These are phyloP conservation scores for Philereme transversata DNA, from an alignment of 2,888 invertebrate genomes.

Conservation along the genomic window DNA sequence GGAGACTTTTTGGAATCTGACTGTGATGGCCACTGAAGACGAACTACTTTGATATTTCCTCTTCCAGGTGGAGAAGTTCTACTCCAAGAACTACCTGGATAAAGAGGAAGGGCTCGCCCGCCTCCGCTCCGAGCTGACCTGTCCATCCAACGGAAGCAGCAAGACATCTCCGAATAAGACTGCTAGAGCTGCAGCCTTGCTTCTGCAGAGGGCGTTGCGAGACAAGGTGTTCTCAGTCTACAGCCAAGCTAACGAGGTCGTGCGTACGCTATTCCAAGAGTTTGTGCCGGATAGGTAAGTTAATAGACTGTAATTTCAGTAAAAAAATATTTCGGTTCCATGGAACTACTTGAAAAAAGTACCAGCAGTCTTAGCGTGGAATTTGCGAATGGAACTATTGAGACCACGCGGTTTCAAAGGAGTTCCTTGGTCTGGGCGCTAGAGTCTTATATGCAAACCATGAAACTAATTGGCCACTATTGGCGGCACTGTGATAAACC, in stretches of 20 bases:
- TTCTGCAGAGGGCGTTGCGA: constrained; percentile 91
- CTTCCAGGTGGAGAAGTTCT: constrained; percentile 92
- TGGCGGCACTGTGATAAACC: no score
- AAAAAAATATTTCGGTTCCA: no score
- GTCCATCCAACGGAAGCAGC: constrained; percentile 70
- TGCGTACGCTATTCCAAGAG: constrained; percentile 91
- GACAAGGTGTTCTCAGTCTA: constrained; percentile 96
- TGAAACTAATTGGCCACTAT: no score
- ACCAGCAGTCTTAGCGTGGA: no score
- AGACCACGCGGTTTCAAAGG: no score
- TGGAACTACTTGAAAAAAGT: no score
- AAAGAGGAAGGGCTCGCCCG: constrained; percentile 94
- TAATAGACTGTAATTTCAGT: no score
- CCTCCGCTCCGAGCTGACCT: constrained; percentile 76
- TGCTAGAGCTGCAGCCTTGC: constrained; percentile 90
- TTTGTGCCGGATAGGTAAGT: constrained; percentile 89
- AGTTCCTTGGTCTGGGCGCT: no score
- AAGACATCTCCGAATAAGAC: constrained; percentile 89
- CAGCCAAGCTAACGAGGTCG: constrained; percentile 92
- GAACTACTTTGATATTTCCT: neutral
- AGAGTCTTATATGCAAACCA: no score
- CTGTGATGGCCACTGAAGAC: neutral
- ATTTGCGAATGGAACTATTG: no score
- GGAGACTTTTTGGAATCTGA: neutral
- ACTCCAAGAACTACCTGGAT: constrained; percentile 94